A percentile compares a stretch with the other conserved stretches of the same genome.
Conservation (phyloP, 1,140 invertebrate species). For the Drosophila trapezifrons region DNA sequence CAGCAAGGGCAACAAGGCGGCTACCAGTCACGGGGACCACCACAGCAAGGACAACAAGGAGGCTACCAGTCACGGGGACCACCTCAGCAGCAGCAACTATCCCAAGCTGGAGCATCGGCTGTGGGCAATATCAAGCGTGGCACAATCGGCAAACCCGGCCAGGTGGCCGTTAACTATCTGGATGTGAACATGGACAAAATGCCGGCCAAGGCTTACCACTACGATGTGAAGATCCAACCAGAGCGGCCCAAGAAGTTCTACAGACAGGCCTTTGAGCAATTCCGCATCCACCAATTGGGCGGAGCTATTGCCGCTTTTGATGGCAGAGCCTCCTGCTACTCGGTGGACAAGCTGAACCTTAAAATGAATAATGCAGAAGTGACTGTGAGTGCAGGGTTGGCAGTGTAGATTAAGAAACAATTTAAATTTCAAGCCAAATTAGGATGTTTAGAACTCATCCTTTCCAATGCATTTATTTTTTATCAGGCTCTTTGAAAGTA, state of each 20-base stretch:
- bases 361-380: conserved; percentile 35
- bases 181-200: conserved; percentile 84
- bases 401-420: too few species aligned
- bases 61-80: not conserved
- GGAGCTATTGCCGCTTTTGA: conserved; percentile 88
- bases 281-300: conserved; percentile 57
- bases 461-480: too few species aligned
- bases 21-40: not conserved
- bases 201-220: conserved; percentile 84
- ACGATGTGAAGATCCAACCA: conserved; percentile 85
- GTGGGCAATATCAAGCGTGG: conserved; percentile 74
- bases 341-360: conserved; percentile 40
- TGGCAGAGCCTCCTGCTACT: conserved; percentile 86
- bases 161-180: conserved; percentile 86
- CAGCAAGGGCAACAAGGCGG: conserved; percentile 2
- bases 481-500: too few species aligned
- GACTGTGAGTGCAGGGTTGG: conserved; percentile 43
- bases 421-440: too few species aligned
- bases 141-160: conserved; percentile 83
- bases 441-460: too few species aligned
- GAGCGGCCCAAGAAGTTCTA: conserved; percentile 85
- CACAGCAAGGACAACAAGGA: conserved; percentile 5
- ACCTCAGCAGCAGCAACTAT: too few species aligned
- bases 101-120: not conserved
- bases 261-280: conserved; percentile 74